Percentiles rank a stretch among this genome's conserved stretches.
These are phyloP conservation scores for Sturnus vulgaris DNA, from an alignment of 2,113 vertebrate species.

Conservation along the genomic window DNA sequence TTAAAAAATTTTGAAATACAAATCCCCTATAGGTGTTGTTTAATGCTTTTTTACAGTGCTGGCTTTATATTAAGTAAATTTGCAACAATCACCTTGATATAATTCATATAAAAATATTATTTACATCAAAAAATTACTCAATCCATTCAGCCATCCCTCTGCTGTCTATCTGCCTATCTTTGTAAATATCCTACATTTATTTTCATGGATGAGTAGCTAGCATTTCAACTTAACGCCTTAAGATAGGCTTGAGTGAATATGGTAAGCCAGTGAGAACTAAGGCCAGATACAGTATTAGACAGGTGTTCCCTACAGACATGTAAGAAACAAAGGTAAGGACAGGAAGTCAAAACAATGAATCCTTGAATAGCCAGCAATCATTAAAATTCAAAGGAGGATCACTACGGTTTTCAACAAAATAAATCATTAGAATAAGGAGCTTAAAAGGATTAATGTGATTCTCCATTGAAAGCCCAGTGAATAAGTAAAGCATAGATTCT, in stretches of 20 bases:
- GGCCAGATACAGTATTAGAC: constrained; percentile 82
- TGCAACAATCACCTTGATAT: neutral
- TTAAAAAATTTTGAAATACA: constrained; percentile 30
- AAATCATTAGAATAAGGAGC: constrained; percentile 92
- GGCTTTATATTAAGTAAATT: constrained; percentile 38
- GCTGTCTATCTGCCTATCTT: constrained; percentile 75
- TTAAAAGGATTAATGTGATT: constrained; percentile 91
- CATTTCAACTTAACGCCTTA: constrained; percentile 74
- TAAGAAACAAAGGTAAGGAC: constrained; percentile 88
- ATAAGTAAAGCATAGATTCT: constrained; percentile 78
- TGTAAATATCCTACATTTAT: constrained; percentile 72
- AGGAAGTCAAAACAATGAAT: constrained; percentile 94
- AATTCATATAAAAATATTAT: constrained; percentile 32
- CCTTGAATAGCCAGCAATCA: constrained; percentile 84
- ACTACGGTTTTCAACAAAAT: constrained; percentile 88
- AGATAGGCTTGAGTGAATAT: constrained; percentile 82
- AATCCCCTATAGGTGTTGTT: neutral
- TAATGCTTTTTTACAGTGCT: constrained; percentile 10
- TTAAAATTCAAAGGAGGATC: constrained; percentile 92
- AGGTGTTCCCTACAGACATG: constrained; percentile 86
- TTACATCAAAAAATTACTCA: constrained; percentile 67
- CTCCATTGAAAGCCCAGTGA: constrained; percentile 83
- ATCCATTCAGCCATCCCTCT: constrained; percentile 60
- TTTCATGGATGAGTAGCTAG: constrained; percentile 77
- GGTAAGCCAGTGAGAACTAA: constrained; percentile 79